These are phyloP conservation scores for Neotoxoptera formosana DNA, from an alignment of 1,140 invertebrate genomes.

Conservation along the genomic window DNA sequence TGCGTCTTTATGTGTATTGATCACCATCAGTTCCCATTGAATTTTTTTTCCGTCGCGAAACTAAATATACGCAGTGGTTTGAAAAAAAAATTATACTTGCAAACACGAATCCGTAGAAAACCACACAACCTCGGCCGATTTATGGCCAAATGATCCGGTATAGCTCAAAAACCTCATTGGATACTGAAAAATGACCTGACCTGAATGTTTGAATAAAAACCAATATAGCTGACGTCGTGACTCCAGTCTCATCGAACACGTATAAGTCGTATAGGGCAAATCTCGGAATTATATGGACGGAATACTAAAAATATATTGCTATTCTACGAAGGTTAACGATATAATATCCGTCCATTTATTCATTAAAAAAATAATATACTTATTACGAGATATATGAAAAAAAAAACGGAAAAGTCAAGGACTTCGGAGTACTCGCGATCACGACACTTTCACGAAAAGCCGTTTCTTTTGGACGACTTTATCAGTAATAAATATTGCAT, in stretches of 20 bases:
- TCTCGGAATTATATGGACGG: not conserved
- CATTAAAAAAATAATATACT: not conserved
- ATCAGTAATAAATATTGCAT: not conserved
- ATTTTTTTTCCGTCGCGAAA: not conserved
- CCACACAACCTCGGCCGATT: slow-evolving; percentile 20
- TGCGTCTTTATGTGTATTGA: too few relatives aligned
- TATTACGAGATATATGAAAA: too few relatives aligned
- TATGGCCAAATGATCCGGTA: not conserved
- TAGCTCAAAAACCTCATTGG: not conserved
- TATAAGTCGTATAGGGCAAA: not conserved
- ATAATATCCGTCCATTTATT: not conserved
- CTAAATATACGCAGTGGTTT: not conserved
- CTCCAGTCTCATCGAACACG: not conserved
- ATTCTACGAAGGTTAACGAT: not conserved
- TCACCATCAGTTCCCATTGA: not conserved
- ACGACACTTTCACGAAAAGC: not conserved
- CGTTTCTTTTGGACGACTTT: not conserved
- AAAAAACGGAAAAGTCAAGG: slow-evolving; percentile 28
- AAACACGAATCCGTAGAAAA: not conserved
- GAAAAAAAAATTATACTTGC: not conserved
- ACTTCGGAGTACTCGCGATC: not conserved
- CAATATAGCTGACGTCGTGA: not conserved
- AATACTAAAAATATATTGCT: not conserved
- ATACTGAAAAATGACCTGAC: not conserved
- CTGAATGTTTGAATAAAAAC: slow-evolving; percentile 18